phyloP scores from a whole-genome alignment of 1,140 invertebrate species.

The Drosophila aff. region DNA sequence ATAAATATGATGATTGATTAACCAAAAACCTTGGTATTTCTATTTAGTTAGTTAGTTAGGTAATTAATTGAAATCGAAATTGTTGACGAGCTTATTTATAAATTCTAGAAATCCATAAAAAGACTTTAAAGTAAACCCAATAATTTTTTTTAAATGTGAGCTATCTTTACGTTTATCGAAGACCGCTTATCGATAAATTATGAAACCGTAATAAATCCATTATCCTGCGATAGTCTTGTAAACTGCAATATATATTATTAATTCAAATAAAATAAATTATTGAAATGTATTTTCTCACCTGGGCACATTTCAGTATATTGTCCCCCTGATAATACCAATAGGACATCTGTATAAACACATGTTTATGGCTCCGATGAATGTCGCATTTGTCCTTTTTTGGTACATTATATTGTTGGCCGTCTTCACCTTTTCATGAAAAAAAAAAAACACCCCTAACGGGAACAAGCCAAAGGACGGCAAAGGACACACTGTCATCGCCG shows the following conservation, averaged over 20 bases:
- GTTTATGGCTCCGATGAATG: not conserved
- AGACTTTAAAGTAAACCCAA: not conserved
- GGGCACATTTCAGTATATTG: conserved; percentile 6
- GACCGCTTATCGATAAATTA: not conserved
- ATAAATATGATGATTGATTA: conserved; percentile 22
- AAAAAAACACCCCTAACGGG: conserved; percentile 61
- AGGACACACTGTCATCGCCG: conserved; percentile 72
- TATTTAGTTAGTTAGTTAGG: not conserved
- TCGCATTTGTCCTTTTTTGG: conserved; percentile 44
- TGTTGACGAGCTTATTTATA: no score
- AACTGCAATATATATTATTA: not conserved
- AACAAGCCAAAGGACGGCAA: conserved; percentile 67
- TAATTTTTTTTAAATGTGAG: not conserved
- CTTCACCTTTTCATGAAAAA: conserved; percentile 26
- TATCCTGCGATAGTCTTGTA: not conserved
- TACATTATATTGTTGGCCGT: conserved; percentile 19
- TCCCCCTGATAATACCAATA: conserved; percentile 36
- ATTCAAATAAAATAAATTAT: not conserved
- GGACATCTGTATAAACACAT: conserved; percentile 29
- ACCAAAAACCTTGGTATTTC: not conserved
- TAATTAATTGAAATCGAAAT: not conserved
- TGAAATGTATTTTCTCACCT: not conserved
- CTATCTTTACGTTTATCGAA: not conserved
- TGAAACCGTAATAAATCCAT: not conserved
- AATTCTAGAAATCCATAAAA: no score